Evolutionary conservation across 1,140 invertebrate species (phyloP).

Genomic region (Drosophila varians): DNA sequence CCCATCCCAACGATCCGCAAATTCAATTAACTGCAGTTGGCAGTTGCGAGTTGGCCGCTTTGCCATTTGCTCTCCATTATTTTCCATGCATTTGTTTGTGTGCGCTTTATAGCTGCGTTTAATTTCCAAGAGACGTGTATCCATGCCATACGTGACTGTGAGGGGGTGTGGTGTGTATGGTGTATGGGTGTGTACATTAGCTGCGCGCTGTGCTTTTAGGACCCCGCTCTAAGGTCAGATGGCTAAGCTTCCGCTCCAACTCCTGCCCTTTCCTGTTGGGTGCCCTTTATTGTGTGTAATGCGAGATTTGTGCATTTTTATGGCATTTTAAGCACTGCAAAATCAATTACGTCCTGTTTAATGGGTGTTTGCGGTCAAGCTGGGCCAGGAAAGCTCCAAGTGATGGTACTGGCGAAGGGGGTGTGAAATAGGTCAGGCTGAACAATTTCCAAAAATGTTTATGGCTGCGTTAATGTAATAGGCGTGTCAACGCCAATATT

Average conservation of each 20-base stretch:
- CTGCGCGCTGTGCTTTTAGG: conserved; percentile 33
- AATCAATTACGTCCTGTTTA: conserved; percentile 61
- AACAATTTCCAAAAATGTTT: conserved; percentile 14
- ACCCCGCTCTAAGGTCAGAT: not conserved
- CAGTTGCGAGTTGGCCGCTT: conserved; percentile 39
- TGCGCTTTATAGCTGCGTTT: conserved; percentile 42
- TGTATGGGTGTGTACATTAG: conserved; percentile 26
- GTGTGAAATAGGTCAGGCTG: not conserved
- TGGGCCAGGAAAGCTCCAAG: not conserved
- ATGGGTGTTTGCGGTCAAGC: conserved; percentile 55
- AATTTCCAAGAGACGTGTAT: conserved; percentile 29
- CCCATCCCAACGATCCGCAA: conserved; percentile 14
- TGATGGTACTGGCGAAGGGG: not conserved
- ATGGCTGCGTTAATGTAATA: conserved; percentile 29
- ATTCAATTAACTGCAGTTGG: conserved; percentile 71
- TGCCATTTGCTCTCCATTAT: conserved; percentile 59
- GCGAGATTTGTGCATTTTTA: conserved; percentile 64
- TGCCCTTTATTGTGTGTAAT: conserved; percentile 53
- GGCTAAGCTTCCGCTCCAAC: conserved; percentile 2
- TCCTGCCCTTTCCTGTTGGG: conserved; percentile 8
- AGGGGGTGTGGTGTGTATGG: too few relatives aligned
- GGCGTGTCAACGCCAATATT: conserved; percentile 19
- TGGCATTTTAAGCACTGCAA: conserved; percentile 62
- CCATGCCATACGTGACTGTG: not conserved
- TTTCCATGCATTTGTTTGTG: conserved; percentile 31